Conservation (phyloP, 2,113 vertebrate species). For the Ornithorhynchus anatinus region DNA sequence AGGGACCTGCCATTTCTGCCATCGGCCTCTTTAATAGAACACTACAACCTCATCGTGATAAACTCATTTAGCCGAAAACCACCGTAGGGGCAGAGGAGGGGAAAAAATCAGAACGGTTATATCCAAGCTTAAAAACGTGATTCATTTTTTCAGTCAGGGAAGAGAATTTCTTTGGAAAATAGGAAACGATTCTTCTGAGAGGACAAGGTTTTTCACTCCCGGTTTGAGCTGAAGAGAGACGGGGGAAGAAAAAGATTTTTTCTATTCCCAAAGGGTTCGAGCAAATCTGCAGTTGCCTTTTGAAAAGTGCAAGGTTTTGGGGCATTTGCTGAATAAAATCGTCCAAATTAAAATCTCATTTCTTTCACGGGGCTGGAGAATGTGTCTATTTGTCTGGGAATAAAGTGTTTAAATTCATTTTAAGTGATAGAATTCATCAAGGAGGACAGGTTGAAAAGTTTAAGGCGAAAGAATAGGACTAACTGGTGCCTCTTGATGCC, state of each 20-base stretch:
- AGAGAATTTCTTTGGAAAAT: not conserved
- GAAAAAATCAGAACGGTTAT: not conserved
- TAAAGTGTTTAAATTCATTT: constrained; percentile 12
- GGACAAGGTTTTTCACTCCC: not conserved
- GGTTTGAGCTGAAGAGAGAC: not conserved
- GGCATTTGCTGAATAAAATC: constrained; percentile 40
- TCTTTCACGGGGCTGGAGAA: constrained; percentile 11
- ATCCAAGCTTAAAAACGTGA: not conserved
- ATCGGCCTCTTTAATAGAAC: not conserved
- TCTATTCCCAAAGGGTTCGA: not conserved
- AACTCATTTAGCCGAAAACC: not conserved
- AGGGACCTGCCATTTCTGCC: not conserved
- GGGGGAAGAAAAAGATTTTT: not conserved
- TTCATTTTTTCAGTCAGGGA: not conserved
- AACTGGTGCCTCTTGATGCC: rapidly evolving
- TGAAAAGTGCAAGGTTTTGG: constrained; percentile 16
- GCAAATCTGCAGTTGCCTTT: constrained; percentile 2
- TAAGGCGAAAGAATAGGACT: not conserved
- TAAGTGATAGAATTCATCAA: not conserved
- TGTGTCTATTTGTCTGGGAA: constrained; percentile 24
- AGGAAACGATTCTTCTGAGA: not conserved
- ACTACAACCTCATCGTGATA: not conserved
- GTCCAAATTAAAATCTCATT: constrained; percentile 29
- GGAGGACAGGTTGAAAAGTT: not conserved
- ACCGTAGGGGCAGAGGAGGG: not conserved